Base-by-base conservation (phyloP, 2,888 invertebrate genomes). In the Harmothoe impar region DNA sequence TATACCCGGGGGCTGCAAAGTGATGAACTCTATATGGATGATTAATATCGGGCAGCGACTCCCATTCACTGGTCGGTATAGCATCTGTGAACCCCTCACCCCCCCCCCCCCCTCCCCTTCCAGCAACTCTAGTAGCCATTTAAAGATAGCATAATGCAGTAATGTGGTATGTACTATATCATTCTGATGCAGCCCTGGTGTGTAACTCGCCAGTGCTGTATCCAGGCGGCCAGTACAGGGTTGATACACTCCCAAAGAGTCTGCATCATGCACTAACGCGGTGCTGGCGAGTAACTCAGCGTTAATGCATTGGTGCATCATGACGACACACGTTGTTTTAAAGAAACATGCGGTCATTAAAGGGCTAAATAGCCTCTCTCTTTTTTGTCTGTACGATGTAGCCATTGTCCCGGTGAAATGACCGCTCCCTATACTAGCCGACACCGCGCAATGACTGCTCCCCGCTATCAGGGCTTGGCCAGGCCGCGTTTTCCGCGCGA, bases 391-490 rank as follows among this genome's bases (percentile, higher is more conserved):
- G 77, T n/a, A 25, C 17, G 29, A 0, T 77, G 77, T 31, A 29
- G 29, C 77, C 17, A 77, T 77, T 77, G 77, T 77, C 77, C 31
- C 31, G 77, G 25, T 77, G 77, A 77, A 77, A 77, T 77, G 77
- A 77, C 77, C 77, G 77, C 77, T 77, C 77, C 77, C 77, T 77
- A 77, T 15, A 17, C 77, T 15, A 7, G 29, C 77, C 31, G 77
- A 77, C 77, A 77, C 31, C 29, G 17, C 77, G 77, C 77, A 77
- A 77, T 77, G 77, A 29, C 77, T 77, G 77, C 29, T 77, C 77
- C 77, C 77, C 17, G 29, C 25, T 77, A 77, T 77, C 77, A 77
- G 77, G 5, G n/a, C 31, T 25, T 25, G 20, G 25, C 77, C 77
- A 77, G 77, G 31, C 77, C 31, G 25, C 77, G 62, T 62, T 62